Percentiles rank a stretch among this genome's conserved stretches.
These are phyloP conservation scores for Perccottus glenii DNA, from an alignment of 2,113 vertebrate genomes.

Conservation along the genomic window DNA sequence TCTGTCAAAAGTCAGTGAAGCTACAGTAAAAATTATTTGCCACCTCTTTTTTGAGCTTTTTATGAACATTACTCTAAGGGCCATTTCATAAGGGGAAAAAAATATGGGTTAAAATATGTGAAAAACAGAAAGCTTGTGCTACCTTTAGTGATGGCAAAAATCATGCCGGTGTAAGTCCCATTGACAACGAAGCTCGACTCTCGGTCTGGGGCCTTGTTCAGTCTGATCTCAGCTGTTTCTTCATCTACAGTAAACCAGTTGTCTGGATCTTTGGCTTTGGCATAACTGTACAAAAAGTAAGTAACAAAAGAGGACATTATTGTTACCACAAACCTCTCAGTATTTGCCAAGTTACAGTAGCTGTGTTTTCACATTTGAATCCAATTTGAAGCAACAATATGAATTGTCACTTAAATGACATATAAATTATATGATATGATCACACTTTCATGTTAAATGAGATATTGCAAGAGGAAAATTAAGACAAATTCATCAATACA, in stretches of 20 bases:
- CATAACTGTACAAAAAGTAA: conserved; percentile 77
- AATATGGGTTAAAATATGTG: neutral
- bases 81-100: neutral
- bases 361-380: too few relatives aligned
- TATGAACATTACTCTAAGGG: neutral
- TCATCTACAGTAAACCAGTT: conserved; percentile 87
- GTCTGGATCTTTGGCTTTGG: conserved; percentile 85
- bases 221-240: conserved; percentile 86
- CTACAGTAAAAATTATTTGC: neutral
- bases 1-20: conserved; percentile 5
- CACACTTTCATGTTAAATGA: too few relatives aligned
- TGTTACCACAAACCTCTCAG: too few relatives aligned
- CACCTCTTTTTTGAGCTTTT: neutral
- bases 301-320: neutral
- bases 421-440: too few relatives aligned
- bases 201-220: conserved; percentile 82
- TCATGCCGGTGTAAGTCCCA: conserved; percentile 85
- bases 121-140: conserved; percentile 42
- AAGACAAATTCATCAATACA: too few relatives aligned
- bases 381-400: too few relatives aligned
- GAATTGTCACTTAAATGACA: too few relatives aligned
- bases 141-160: conserved; percentile 86
- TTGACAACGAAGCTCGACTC: conserved; percentile 83
- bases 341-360: neutral
- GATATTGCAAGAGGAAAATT: too few relatives aligned